Evolutionary conservation across 2,113 vertebrate species (phyloP).

Genomic region (Mirounga angustirostris): DNA sequence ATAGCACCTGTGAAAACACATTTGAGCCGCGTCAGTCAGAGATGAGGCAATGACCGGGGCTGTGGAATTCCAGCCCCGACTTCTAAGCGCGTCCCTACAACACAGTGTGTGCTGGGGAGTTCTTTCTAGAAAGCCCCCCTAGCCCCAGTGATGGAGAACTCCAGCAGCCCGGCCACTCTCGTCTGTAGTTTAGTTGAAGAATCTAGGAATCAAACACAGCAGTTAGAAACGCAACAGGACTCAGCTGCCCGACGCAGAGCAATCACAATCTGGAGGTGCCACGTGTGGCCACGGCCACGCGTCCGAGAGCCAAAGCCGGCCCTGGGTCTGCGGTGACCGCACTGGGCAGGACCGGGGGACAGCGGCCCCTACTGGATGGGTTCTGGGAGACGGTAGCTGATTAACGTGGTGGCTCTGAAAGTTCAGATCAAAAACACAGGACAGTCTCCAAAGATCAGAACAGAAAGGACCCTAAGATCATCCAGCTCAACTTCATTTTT

Average conservation of each 20-base stretch:
- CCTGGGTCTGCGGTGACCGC: neutral
- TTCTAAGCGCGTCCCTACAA: neutral
- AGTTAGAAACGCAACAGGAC: neutral
- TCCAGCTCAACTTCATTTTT: neutral
- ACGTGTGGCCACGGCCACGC: rapidly evolving
- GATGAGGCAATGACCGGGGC: neutral
- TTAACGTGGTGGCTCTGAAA: neutral
- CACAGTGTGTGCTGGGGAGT: neutral
- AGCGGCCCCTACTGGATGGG: neutral
- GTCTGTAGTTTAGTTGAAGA: neutral
- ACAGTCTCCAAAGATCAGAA: neutral
- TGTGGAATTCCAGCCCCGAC: neutral
- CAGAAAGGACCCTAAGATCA: neutral
- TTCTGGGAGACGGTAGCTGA: neutral
- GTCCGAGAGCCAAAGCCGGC: neutral
- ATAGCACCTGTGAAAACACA: conserved; percentile 18
- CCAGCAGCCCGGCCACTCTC: neutral
- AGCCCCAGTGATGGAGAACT: neutral
- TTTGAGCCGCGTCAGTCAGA: neutral
- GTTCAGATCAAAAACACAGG: neutral
- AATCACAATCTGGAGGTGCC: rapidly evolving
- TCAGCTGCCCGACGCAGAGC: neutral
- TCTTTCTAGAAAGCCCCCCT: neutral
- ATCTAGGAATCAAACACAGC: conserved; percentile 58
- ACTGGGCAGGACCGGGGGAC: rapidly evolving